These are phyloP conservation scores for Romanogobio albipinnatus DNA, from an alignment of 2,113 vertebrate genomes.

Conservation along the genomic window DNA sequence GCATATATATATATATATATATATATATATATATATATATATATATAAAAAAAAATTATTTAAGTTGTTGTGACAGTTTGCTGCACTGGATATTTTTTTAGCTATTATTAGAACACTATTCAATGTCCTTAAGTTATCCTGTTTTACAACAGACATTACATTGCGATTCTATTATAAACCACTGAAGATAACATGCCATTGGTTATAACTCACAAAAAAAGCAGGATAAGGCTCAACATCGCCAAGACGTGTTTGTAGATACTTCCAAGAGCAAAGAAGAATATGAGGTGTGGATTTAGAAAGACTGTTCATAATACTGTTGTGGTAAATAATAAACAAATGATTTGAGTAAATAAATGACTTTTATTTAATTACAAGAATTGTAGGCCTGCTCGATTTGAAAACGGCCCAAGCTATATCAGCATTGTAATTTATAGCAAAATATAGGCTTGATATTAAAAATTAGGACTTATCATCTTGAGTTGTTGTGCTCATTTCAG, in stretches of 20 bases:
- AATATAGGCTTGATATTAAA: neutral
- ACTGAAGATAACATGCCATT: neutral
- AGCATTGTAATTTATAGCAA: neutral
- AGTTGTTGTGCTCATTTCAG: neutral
- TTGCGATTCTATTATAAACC: neutral
- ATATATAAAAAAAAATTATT: too few relatives aligned
- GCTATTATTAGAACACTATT: neutral
- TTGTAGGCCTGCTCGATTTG: neutral
- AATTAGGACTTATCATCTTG: neutral
- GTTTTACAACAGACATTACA: neutral
- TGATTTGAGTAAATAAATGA: neutral
- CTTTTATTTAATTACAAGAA: neutral
- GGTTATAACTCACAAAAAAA: neutral
- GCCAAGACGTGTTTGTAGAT: neutral
- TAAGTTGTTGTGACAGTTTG: neutral
- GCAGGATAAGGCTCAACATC: slow-evolving; percentile 1
- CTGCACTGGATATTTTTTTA: neutral
- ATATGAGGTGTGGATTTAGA: neutral
- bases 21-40: too few relatives aligned
- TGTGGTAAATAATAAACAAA: neutral
- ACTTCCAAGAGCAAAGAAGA: neutral
- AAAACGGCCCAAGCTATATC: neutral
- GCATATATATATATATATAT: too few relatives aligned
- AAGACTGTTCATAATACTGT: neutral
- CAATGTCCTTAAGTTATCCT: neutral